Conservation (phyloP, 2,888 invertebrate genomes). For the Hirtodrosophila alboralis region DNA sequence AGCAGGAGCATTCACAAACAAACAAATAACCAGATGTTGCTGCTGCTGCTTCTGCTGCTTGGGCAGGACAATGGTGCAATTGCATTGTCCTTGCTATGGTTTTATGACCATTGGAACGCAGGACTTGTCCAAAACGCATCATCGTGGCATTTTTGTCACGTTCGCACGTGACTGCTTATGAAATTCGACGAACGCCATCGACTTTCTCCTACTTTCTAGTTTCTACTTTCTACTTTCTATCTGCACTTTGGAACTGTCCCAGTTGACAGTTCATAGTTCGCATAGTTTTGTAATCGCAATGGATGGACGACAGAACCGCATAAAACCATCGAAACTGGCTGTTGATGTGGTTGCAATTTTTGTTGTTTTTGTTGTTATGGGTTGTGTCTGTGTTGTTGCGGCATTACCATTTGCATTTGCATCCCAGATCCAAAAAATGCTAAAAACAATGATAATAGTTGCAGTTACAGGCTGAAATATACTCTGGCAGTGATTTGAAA, state of each 20-base stretch:
- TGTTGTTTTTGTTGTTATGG: slow-evolving; percentile 9
- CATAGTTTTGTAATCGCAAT: slow-evolving; percentile 30
- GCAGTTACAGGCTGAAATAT: too few relatives aligned
- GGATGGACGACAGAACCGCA: slow-evolving; percentile 34
- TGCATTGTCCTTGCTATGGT: slow-evolving; percentile 19
- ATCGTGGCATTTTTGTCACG: slow-evolving; percentile 78
- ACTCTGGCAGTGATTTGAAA: too few relatives aligned
- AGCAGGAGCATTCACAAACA: slow-evolving; percentile 1
- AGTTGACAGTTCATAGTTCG: slow-evolving; percentile 11
- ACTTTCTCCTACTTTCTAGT: slow-evolving; percentile 31
- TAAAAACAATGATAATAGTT: neutral
- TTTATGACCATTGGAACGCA: slow-evolving; percentile 39
- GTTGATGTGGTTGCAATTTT: neutral
- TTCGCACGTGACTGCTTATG: slow-evolving; percentile 76
- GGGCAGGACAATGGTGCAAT: slow-evolving; percentile 22
- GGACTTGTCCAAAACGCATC: slow-evolving; percentile 47
- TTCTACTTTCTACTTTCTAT: slow-evolving; percentile 1
- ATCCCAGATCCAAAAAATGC: slow-evolving; percentile 19
- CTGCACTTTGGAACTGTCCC: too few relatives aligned
- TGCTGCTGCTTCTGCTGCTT: slow-evolving; percentile 3
- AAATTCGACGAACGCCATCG: slow-evolving; percentile 47
- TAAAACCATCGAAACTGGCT: slow-evolving; percentile 13
- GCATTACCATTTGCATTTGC: slow-evolving; percentile 43
- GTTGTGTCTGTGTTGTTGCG: slow-evolving; percentile 14
- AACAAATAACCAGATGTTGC: slow-evolving; percentile 21